These are phyloP conservation scores for Ricordea florida DNA, from an alignment of 92 coral and sea anemone genomes.

Conservation along the genomic window DNA sequence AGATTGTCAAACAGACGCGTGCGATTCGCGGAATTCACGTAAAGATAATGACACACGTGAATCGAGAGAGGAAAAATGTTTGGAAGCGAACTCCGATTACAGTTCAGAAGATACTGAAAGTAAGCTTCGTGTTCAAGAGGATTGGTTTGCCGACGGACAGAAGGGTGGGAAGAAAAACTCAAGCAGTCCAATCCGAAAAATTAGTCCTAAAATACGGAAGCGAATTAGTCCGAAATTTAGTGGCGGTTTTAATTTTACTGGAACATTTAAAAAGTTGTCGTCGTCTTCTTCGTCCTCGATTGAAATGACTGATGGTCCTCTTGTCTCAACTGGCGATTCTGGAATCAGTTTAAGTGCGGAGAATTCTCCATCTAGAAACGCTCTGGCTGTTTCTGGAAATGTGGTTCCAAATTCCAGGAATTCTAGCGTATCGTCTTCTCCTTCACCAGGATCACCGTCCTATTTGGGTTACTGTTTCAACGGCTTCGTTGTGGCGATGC, in stretches of 20 bases:
- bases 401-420: constrained; percentile 48
- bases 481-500: constrained; percentile 92
- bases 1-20: not conserved
- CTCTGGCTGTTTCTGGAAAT: constrained; percentile 51
- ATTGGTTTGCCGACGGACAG: constrained; percentile 78
- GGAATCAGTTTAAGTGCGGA: constrained; percentile 72
- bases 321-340: constrained; percentile 74
- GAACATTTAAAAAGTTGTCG: constrained; percentile 64
- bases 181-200: constrained; percentile 45
- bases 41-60: not conserved
- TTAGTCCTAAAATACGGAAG: constrained; percentile 68
- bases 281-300: constrained; percentile 78
- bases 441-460: constrained; percentile 65
- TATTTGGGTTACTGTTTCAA: constrained; percentile 67
- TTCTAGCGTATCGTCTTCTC: constrained; percentile 69
- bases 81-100: constrained; percentile 22
- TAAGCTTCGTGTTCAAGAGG: constrained; percentile 69
- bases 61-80: not conserved
- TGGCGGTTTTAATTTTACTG: constrained; percentile 50
- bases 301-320: constrained; percentile 63
- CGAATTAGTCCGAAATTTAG: constrained; percentile 59
- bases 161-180: constrained; percentile 52
- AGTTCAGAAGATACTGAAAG: constrained; percentile 38
- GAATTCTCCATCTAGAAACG: constrained; percentile 46
- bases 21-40: not conserved